A percentile compares a stretch with the other conserved stretches of the same genome.
Evolutionary conservation across 2,888 invertebrate genomes (phyloP).

Genomic region (Creontiades dilutus): DNA sequence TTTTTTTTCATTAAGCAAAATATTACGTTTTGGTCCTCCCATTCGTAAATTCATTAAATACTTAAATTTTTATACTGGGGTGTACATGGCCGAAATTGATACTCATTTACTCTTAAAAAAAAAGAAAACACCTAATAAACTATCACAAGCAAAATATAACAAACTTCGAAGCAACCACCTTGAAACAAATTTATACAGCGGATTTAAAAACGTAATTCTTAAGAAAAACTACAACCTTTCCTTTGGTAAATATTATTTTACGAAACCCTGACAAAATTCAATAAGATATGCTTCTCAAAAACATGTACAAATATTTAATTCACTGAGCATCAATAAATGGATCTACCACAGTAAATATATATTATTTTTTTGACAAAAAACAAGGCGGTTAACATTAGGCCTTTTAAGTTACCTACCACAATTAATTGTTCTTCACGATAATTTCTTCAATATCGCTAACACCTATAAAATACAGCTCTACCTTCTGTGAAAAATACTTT

Average conservation of each 20-base stretch:
- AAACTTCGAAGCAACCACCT: neutral
- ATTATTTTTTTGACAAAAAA: conserved; percentile 28
- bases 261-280: conserved; percentile 65
- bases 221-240: conserved; percentile 59
- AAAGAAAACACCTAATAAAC: conserved; percentile 30
- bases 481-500: conserved; percentile 61
- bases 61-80: conserved; percentile 70
- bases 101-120: conserved; percentile 20
- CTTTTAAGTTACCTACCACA: conserved; percentile 58
- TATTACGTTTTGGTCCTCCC: conserved; percentile 74
- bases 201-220: neutral
- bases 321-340: conserved; percentile 38
- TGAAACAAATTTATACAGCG: neutral
- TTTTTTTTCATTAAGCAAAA: conserved; percentile 61
- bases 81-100: conserved; percentile 71
- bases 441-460: conserved; percentile 13
- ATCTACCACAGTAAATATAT: conserved; percentile 52
- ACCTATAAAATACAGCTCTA: neutral
- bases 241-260: conserved; percentile 31
- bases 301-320: conserved; percentile 50
- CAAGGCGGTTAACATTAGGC: conserved; percentile 68
- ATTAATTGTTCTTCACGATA: conserved; percentile 5
- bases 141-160: conserved; percentile 18
- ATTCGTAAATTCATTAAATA: conserved; percentile 65
- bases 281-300: conserved; percentile 65